Base-by-base conservation (phyloP, 2,797 vertebrate species). In the Takifugu ocellatus region DNA sequence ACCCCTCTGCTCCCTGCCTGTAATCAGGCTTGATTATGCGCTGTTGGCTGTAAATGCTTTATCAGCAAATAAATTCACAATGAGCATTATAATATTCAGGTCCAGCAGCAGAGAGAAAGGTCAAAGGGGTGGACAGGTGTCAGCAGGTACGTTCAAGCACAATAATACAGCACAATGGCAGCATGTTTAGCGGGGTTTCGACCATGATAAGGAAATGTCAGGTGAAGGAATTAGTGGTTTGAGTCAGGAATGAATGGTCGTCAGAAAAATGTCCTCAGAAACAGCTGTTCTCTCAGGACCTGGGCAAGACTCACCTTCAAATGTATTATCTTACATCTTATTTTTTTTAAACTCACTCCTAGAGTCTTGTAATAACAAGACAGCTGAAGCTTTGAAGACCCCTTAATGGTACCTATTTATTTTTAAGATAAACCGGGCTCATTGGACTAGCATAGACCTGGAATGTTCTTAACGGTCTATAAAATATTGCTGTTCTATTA, bases 1-100 rank as follows among this genome's bases (percentile, higher is more conserved):
- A 80, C 79, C 76, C 48, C 50, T 15, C 57, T 66, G 74, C 76
- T 79, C 79, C 63, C 65, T 54, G 66, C 17, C 63, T 72, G 66
- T 77, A 83, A 84, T 86, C 81, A 81, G 60, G 65, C 48, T 36
- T 59, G 69, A 83, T 87, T 86, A 85, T 85, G 76, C 83, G 60
- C 72, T 56, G 67, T 58, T 73, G 67, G 64, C 73, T 59, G 57
- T 54, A 59, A 72, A 85, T 45, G 64, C 73, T 64, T 81, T 67
- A 68, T 79, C 73, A 64, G 78, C 69, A 82, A 83, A 82, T 77
- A 77, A 61, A 79, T 68, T 81, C 75, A 77, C 67, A 65, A 63
- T 78, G 71, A 76, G 70, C 72, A 80, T 79, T 68, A 74, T 84
- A 66, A 74, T 74, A 80, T 48, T 62, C 59, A 49, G 45, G 60